Conservation (phyloP, 2,888 invertebrate genomes). For the Callosobruchus maculatus region DNA sequence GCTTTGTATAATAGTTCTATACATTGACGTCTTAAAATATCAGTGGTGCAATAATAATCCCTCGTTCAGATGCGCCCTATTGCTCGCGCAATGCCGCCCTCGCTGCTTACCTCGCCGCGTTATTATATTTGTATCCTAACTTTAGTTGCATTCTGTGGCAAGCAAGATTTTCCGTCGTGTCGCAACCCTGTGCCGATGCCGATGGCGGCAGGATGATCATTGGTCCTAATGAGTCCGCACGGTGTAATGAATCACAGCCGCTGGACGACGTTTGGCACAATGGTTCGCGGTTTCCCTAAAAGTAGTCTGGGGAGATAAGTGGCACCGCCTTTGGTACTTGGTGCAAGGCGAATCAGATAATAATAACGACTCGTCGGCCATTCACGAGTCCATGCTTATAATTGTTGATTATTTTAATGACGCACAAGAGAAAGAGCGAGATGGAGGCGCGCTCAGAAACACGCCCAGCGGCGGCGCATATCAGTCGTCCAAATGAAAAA, state of each 20-base stretch:
- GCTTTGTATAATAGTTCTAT: no score
- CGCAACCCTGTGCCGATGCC: background rate
- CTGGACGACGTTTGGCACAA: background rate
- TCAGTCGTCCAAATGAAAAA: no score
- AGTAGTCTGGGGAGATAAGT: constrained; percentile 21
- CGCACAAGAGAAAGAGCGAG: constrained; percentile 28
- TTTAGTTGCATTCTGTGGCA: no score
- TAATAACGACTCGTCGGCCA: constrained; percentile 37
- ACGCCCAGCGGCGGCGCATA: constrained; percentile 32
- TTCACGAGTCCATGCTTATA: constrained; percentile 40
- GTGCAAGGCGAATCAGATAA: constrained; percentile 40
- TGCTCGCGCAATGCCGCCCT: no score
- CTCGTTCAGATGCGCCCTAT: no score
- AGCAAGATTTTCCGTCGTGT: background rate
- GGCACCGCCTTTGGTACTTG: constrained; percentile 33
- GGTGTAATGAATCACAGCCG: constrained; percentile 21
- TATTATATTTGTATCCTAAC: no score
- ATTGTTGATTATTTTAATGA: constrained; percentile 50
- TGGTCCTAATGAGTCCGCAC: constrained; percentile 18
- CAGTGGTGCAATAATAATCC: no score
- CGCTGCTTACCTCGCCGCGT: no score
- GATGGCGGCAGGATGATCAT: background rate
- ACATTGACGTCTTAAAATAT: no score
- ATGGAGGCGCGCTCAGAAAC: constrained; percentile 35
- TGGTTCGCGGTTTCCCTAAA: constrained; percentile 30